A percentile compares a stretch with the other conserved stretches of the same genome.
phyloP scores from a whole-genome alignment of 1,140 invertebrate genomes.

The Camponotus pennsylvanicus region DNA sequence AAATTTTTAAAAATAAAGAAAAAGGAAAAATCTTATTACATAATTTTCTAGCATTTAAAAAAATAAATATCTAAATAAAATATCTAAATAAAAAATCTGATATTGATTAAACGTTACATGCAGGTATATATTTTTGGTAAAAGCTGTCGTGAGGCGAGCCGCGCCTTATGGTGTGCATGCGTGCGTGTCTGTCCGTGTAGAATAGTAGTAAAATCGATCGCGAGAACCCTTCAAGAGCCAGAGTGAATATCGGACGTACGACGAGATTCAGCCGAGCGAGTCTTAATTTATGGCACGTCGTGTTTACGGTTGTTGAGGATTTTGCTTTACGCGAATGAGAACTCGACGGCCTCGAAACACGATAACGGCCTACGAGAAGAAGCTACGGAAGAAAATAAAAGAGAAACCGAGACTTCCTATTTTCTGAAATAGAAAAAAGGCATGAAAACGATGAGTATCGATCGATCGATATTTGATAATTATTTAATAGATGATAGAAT shows the following conservation, averaged over 20 bases:
- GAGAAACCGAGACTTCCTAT: constrained; percentile 3
- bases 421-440: constrained; percentile 11
- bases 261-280: constrained; percentile 25
- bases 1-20: not conserved
- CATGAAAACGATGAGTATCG: not conserved
- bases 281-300: constrained; percentile 54
- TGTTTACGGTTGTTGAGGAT: constrained; percentile 39
- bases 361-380: constrained; percentile 17
- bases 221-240: constrained; percentile 7
- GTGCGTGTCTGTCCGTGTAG: not conserved
- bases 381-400: constrained; percentile 2
- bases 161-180: not conserved
- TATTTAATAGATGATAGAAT: no score
- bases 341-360: constrained; percentile 43
- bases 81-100: not conserved
- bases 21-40: not conserved
- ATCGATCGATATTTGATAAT: not conserved
- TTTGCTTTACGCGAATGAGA: constrained; percentile 44
- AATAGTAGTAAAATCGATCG: constrained; percentile 41
- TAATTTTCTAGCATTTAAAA: not conserved
- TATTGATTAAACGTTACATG: constrained; percentile 32
- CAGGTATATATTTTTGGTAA: not conserved
- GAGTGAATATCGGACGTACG: constrained; percentile 37
- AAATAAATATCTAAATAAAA: not conserved
- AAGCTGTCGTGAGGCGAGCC: not conserved